These are phyloP conservation scores for Channa striata DNA, from an alignment of 2,797 vertebrate genomes.

Conservation along the genomic window DNA sequence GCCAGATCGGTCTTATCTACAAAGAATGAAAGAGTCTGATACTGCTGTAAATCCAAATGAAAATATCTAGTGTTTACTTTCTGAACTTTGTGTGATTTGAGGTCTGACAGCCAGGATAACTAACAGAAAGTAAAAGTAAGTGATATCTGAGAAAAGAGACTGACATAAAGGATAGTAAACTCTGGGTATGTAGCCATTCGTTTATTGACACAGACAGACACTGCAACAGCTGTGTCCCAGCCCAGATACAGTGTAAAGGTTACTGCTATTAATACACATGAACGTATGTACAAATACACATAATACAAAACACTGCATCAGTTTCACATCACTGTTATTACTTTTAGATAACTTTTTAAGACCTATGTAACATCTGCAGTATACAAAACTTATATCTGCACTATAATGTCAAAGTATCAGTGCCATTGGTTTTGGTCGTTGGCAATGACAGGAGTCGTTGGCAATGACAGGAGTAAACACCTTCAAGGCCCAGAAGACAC, in stretches of 20 bases:
- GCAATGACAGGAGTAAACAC: slow-evolving; percentile 58
- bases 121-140: not conserved
- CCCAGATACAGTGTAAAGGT: slow-evolving; percentile 74
- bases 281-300: slow-evolving; percentile 37
- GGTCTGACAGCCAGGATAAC: too few relatives aligned
- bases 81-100: too few relatives aligned
- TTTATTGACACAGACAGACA: slow-evolving; percentile 77
- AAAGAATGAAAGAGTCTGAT: too few relatives aligned
- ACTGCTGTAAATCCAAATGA: too few relatives aligned
- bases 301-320: slow-evolving; percentile 16
- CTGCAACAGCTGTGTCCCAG: slow-evolving; percentile 75
- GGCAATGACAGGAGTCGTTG: slow-evolving; percentile 48
- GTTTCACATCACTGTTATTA: slow-evolving; percentile 29
- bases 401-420: not conserved
- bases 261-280: slow-evolving; percentile 73
- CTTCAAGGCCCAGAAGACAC: slow-evolving; percentile 27
- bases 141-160: not conserved
- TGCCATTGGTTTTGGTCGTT: slow-evolving; percentile 37
- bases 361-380: slow-evolving; percentile 4
- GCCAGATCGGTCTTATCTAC: too few relatives aligned
- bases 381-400: not conserved
- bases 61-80: too few relatives aligned
- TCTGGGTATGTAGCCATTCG: not conserved
- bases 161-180: slow-evolving; percentile 1
- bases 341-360: slow-evolving; percentile 16